Evolutionary conservation across 2,797 vertebrate species (phyloP), one percentile per base, ranked within the genome.

Genomic region (Steatocranus sp.): DNA sequence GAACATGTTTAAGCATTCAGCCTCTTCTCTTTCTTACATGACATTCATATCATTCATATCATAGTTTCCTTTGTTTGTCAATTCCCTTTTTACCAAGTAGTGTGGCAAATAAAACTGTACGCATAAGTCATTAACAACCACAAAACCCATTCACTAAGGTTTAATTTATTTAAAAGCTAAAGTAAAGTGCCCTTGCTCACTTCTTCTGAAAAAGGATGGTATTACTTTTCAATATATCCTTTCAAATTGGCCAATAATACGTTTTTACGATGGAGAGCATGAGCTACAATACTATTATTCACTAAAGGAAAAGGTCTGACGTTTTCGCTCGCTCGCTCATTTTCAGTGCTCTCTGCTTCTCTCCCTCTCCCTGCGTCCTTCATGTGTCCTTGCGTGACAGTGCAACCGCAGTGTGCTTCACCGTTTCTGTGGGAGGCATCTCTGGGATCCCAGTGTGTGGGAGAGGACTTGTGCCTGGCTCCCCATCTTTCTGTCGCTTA

Each of bases 341-440:
- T 74, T 75, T 85, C 81, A 82, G 68, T 15, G 54, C 54, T 79
- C 79, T 74, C 61, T 70, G 30, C 79, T 86, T 84, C 76, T 73
- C 18, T 76, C 83, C 10, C 81, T 66, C 38, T 73, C 76, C 36
- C 68, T 54, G 61, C 76, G 91, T 93, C 95, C 95, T 96, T 96
- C 92, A 95, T 38, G 38, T 82, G 94, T 93, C 96, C 96, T 96
- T 95, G 93, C 82, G 53, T 92, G 92, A 91, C 86, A 86, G 86
- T 80, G 84, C 56, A 80, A 89, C 88, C 88, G 93, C 90, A 82
- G 93, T 23, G 68, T 84, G 91, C 89, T 86, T 82, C 89, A 79
- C 77, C 46, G 79, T 87, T 91, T 88, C 91, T 50, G 89, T 88
- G 87, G 90, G 92, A 93, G 87, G 80, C 85, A 89, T 91, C 88